Base-by-base conservation (phyloP, 2,797 vertebrate genomes). In the Gobionotothen gibberifrons region DNA sequence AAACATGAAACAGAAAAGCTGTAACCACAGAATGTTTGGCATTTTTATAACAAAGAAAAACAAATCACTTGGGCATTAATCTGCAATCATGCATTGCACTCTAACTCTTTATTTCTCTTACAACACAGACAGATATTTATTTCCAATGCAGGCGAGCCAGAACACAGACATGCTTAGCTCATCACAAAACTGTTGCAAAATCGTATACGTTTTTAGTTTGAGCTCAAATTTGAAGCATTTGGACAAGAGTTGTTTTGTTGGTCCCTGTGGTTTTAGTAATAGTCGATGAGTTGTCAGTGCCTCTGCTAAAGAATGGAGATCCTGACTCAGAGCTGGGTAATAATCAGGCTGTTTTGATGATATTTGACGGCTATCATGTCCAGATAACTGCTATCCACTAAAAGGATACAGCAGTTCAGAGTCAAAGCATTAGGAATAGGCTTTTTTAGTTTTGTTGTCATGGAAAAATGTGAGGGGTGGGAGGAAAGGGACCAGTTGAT, bases 391-490 rank as follows among this genome's bases (percentile, higher is more conserved):
- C 40, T 21, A 51, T 10, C 9, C 16, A 32, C 14, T 19, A 1
- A 60, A 58, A 22, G 57, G 32, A 32, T 21, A 8, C 54, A 43
- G 16, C 48, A 59, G 36, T 12, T 65, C 63, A 2, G 63, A 69
- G 47, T 77, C 60, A 74, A 68, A 74, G 64, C 49, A 0, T 58
- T 21, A 10, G 4, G 13, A 0, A 47, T 39, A 26, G 36, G 40
- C 0, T 65, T 63, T 42, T 65, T 68, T 29, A 9, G 29, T 4
- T 43, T 26, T 32, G 21, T 10, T 8, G 57, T 39, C 9, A 6
- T 32, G 29, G 61, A 69, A 69, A 74, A 54, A 55, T 74, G 19
- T 9, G 32, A 51, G 51, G 32, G 48, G 60, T 67, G 53, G 39
- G 42, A 73, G 53, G 71, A 57, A 65, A 48, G 49, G 21, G 56